These are phyloP conservation scores for Limnephilus rhombicus DNA, from an alignment of 2,888 invertebrate species.

Conservation along the genomic window DNA sequence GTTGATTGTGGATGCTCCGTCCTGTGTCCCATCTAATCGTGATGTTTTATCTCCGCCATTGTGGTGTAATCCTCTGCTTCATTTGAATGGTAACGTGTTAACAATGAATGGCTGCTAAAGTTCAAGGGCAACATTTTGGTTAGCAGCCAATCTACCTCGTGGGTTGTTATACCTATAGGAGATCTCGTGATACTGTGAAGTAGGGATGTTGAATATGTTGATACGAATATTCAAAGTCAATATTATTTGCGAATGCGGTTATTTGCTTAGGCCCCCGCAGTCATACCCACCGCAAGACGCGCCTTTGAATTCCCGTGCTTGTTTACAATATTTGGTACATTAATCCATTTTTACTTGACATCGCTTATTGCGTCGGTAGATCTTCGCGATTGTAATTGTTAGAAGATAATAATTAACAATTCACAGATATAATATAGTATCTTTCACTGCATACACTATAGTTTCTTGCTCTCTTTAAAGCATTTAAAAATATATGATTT, in stretches of 20 bases:
- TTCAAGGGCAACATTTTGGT: conserved; percentile 42
- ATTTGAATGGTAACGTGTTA: conserved; percentile 42
- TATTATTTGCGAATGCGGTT: neutral
- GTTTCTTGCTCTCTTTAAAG: too few species aligned
- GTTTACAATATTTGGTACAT: neutral
- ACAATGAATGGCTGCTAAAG: conserved; percentile 32
- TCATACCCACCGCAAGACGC: neutral
- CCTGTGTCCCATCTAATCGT: conserved; percentile 41
- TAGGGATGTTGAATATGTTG: neutral
- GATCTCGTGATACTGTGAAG: neutral
- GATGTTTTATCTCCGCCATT: conserved; percentile 46
- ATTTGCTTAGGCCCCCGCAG: neutral
- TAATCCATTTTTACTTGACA: neutral
- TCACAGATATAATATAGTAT: too few species aligned
- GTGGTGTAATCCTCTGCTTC: conserved; percentile 38
- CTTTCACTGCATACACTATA: too few species aligned
- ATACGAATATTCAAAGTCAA: neutral
- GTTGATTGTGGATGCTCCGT: conserved; percentile 36
- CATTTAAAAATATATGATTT: too few species aligned
- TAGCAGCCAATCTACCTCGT: neutral
- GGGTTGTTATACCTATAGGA: neutral
- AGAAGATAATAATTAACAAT: neutral
- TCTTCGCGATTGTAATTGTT: neutral
- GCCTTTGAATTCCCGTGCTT: neutral
- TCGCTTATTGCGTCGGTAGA: neutral